These are phyloP conservation scores for Chaetops frenatus DNA, from an alignment of 2,113 vertebrate species.

Conservation along the genomic window DNA sequence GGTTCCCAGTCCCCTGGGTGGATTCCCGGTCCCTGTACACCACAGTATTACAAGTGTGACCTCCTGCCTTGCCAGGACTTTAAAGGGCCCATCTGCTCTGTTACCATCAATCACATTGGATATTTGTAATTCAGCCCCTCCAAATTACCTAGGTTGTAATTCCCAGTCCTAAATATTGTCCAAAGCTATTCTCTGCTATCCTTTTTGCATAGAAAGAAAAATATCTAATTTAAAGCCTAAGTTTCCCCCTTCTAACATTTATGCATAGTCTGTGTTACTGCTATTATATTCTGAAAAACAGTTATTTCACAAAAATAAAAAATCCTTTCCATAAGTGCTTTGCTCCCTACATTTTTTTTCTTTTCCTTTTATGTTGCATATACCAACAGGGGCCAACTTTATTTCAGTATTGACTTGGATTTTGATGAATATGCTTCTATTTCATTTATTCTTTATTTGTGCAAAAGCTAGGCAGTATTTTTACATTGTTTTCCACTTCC, in stretches of 20 bases:
- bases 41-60: not conserved
- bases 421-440: slow-evolving; percentile 70
- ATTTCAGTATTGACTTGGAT: slow-evolving; percentile 65
- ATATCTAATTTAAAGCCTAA: not conserved
- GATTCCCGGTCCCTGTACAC: not conserved
- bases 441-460: slow-evolving; percentile 70
- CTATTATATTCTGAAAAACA: slow-evolving; percentile 54
- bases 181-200: not conserved
- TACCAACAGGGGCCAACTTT: slow-evolving; percentile 62
- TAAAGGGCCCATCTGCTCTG: slow-evolving; percentile 4
- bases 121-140: not conserved
- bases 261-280: slow-evolving; percentile 31
- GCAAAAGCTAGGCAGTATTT: slow-evolving; percentile 63
- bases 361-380: slow-evolving; percentile 38
- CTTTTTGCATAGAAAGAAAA: not conserved
- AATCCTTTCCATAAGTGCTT: slow-evolving; percentile 33
- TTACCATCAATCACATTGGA: not conserved
- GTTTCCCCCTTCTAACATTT: not conserved
- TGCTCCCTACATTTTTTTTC: not conserved
- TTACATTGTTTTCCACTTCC: slow-evolving; percentile 65
- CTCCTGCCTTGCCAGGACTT: slow-evolving; percentile 1
- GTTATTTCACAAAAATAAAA: slow-evolving; percentile 25
- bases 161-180: not conserved
- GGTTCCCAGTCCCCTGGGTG: slow-evolving; percentile 14
- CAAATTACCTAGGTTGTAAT: not conserved